These are phyloP conservation scores for Dendrolimus kikuchii DNA, from an alignment of 1,140 invertebrate species.

Conservation along the genomic window DNA sequence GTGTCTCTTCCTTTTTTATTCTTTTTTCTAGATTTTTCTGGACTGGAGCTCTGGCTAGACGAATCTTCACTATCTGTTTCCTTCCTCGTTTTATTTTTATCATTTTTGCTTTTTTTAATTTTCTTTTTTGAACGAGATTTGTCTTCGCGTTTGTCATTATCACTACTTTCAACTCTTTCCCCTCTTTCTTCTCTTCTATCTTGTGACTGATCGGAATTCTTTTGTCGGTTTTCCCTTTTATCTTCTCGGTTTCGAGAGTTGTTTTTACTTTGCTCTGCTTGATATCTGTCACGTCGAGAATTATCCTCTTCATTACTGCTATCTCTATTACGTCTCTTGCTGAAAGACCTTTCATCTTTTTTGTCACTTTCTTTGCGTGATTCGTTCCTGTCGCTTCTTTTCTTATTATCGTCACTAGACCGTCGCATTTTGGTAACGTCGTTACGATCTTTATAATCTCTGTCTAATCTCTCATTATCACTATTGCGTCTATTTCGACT, in stretches of 20 bases:
- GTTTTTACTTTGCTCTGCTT: constrained; percentile 2
- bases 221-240: constrained; percentile 1
- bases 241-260: not conserved
- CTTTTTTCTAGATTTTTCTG: constrained; percentile 2
- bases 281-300: constrained; percentile 5
- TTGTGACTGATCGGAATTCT: not conserved
- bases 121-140: not conserved
- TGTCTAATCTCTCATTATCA: constrained; percentile 14
- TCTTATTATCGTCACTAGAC: too few species aligned
- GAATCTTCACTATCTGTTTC: constrained; percentile 3
- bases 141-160: not conserved
- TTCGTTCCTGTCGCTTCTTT: constrained; percentile 1
- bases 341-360: not conserved
- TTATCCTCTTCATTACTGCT: constrained; percentile 5
- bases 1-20: constrained; percentile 7
- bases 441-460: constrained; percentile 9
- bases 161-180: constrained; percentile 4
- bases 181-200: constrained; percentile 6
- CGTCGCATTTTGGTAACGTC: not conserved
- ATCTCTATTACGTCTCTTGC: constrained; percentile 5
- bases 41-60: constrained; percentile 1
- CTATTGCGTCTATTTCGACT: constrained; percentile 7
- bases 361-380: constrained; percentile 12
- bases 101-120: constrained; percentile 5
- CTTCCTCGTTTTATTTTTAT: not conserved